Evolutionary conservation across 2,113 vertebrate species (phyloP).

Genomic region (Ceyx margarethae): DNA sequence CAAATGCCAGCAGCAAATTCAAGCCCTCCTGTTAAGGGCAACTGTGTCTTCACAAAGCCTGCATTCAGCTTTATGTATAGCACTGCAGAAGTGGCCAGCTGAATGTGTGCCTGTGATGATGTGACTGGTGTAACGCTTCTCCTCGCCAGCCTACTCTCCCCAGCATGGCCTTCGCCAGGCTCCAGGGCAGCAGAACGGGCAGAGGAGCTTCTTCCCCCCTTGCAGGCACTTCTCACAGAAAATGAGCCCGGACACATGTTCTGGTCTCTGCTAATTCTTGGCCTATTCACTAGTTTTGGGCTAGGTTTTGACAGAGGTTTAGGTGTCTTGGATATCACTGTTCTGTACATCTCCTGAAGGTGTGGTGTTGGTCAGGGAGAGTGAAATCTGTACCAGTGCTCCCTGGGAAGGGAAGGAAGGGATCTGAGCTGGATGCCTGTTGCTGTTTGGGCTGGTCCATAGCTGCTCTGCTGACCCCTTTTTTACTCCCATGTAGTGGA

Average conservation of each 20-base stretch:
- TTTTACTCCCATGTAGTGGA: neutral
- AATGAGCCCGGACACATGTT: neutral
- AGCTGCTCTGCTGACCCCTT: neutral
- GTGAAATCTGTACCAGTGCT: neutral
- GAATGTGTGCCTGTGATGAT: conserved; percentile 22
- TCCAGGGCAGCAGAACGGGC: neutral
- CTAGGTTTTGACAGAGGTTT: neutral
- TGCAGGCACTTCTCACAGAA: neutral
- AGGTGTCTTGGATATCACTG: neutral
- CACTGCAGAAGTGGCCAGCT: conserved; percentile 6
- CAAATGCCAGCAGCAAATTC: conserved; percentile 11
- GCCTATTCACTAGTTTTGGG: neutral
- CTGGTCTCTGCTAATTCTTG: neutral
- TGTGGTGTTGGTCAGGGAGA: neutral
- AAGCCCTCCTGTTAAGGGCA: neutral
- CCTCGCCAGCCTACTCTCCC: neutral
- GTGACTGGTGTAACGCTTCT: neutral
- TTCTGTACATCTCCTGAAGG: neutral
- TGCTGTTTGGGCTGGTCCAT: neutral
- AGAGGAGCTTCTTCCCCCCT: neutral
- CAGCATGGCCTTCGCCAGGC: accelerated
- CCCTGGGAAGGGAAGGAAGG: neutral
- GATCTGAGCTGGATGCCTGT: accelerated
- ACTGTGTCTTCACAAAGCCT: conserved; percentile 2
- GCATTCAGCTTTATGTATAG: conserved; percentile 15